Conservation (phyloP, 2,888 invertebrate species). For the Clunio marinus region DNA sequence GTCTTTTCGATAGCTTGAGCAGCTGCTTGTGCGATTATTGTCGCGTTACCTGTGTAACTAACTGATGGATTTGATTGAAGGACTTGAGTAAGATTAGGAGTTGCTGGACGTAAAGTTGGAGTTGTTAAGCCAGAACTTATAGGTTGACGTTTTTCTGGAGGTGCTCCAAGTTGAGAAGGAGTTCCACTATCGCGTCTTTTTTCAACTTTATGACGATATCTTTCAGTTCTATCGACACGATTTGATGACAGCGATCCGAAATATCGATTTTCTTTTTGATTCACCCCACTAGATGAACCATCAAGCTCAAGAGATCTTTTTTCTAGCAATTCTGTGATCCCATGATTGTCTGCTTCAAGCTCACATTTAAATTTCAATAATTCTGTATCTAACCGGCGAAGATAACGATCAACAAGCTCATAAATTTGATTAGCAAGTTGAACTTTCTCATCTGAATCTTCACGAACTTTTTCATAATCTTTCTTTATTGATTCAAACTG, state of each 20-base stretch:
- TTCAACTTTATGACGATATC: slow-evolving; percentile 64
- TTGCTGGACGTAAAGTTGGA: slow-evolving; percentile 43
- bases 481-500: slow-evolving; percentile 79
- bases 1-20: slow-evolving; percentile 95
- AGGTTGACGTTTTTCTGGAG: slow-evolving; percentile 47
- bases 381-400: slow-evolving; percentile 80
- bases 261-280: slow-evolving; percentile 80
- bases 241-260: slow-evolving; percentile 47
- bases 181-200: slow-evolving; percentile 71
- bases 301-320: slow-evolving; percentile 89
- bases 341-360: slow-evolving; percentile 96
- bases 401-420: slow-evolving; percentile 89
- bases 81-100: slow-evolving; percentile 43
- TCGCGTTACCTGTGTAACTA: slow-evolving; percentile 65
- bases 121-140: slow-evolving; percentile 42
- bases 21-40: slow-evolving; percentile 88
- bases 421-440: slow-evolving; percentile 90
- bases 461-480: slow-evolving; percentile 86
- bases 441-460: slow-evolving; percentile 96
- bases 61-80: slow-evolving; percentile 42
- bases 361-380: slow-evolving; percentile 98
- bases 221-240: slow-evolving; percentile 42
- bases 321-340: slow-evolving; percentile 92
- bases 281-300: slow-evolving; percentile 60
- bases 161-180: slow-evolving; percentile 50